phyloP scores from a whole-genome alignment of 1,140 invertebrate genomes.

The Euura saliciscinereae region DNA sequence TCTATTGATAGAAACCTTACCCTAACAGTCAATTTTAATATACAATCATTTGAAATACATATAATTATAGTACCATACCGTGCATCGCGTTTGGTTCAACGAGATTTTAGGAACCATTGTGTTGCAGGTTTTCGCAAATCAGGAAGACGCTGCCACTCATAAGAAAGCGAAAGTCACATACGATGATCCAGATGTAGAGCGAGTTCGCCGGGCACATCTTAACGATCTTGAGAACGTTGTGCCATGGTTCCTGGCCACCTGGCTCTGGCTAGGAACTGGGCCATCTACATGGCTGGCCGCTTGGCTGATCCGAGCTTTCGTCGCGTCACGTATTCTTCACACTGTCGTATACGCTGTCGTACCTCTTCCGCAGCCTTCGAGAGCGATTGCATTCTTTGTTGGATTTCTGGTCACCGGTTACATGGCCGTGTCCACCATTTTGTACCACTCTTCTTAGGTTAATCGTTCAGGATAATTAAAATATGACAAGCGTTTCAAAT shows the following conservation, averaged over 20 bases:
- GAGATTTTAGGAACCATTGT: slow-evolving; percentile 5
- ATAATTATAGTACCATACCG: too few species aligned
- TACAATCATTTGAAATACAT: too few species aligned
- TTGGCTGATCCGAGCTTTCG: slow-evolving; percentile 66
- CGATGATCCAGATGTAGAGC: slow-evolving; percentile 65
- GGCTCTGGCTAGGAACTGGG: slow-evolving; percentile 66
- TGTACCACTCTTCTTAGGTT: slow-evolving; percentile 37
- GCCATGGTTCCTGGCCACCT: slow-evolving; percentile 66
- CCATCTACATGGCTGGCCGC: slow-evolving; percentile 62
- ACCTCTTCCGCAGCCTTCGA: slow-evolving; percentile 64
- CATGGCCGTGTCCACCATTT: slow-evolving; percentile 58
- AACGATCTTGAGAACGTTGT: slow-evolving; percentile 76
- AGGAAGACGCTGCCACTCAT: slow-evolving; percentile 57
- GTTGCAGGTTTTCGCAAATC: slow-evolving; percentile 65
- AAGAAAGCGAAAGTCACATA: slow-evolving; percentile 55
- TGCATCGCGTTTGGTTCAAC: not conserved
- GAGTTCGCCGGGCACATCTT: slow-evolving; percentile 68
- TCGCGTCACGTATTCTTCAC: slow-evolving; percentile 64
- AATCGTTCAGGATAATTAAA: not conserved
- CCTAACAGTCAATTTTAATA: too few species aligned
- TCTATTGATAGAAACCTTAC: too few species aligned
- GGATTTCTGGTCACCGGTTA: slow-evolving; percentile 59
- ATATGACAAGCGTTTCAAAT: too few species aligned
- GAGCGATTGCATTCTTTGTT: slow-evolving; percentile 62
- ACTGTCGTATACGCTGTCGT: slow-evolving; percentile 66